Conservation (phyloP, 1,140 invertebrate species). For the Helicoverpa zea region DNA sequence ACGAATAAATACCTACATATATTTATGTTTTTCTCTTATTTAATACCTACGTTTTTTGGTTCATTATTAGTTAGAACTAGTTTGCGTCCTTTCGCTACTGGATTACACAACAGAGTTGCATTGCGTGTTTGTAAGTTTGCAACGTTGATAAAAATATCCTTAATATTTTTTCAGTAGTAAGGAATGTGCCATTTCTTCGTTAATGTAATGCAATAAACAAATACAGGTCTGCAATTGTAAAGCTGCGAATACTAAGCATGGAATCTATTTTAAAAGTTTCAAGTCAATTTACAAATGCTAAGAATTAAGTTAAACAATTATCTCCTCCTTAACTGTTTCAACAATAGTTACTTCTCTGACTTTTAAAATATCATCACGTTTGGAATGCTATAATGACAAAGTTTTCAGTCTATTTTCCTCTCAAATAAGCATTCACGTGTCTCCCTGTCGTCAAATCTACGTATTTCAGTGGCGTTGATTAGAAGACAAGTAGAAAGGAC, state of each 20-base stretch:
- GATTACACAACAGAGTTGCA: not conserved
- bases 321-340: not conserved
- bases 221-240: not conserved
- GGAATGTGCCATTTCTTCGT: not conserved
- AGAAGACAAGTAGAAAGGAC: not conserved
- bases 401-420: not conserved
- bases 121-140: not conserved
- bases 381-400: not conserved
- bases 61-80: not conserved
- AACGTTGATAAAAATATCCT: not conserved
- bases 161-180: not conserved
- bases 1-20: too few species aligned
- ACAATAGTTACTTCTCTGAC: not conserved
- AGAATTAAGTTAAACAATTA: not conserved
- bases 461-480: conserved; percentile 25
- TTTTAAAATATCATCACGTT: conserved; percentile 43
- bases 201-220: not conserved
- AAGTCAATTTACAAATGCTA: too few species aligned
- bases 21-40: too few species aligned
- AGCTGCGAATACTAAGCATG: too few species aligned
- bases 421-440: conserved; percentile 8
- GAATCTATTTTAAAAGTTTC: too few species aligned
- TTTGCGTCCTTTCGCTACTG: not conserved
- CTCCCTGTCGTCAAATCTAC: conserved; percentile 15
- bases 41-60: not conserved